Evolutionary conservation across 2,113 vertebrate genomes (phyloP).

Genomic region (Thryonomys swinderianus): DNA sequence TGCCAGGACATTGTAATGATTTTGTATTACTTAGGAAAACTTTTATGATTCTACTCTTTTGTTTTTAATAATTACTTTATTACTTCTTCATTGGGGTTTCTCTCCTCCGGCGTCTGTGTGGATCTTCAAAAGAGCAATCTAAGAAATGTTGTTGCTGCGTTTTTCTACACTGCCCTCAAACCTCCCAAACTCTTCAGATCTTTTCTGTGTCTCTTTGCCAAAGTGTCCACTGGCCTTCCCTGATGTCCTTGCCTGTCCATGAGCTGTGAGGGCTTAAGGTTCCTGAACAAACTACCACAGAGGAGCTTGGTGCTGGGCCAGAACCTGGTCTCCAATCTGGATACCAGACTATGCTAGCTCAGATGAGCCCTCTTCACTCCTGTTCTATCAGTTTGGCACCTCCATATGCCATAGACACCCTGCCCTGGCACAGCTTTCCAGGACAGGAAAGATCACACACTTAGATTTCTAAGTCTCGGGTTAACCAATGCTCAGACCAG

Average conservation of each 20-base stretch:
- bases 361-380: neutral
- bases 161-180: slow-evolving; percentile 55
- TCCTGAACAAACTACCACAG: slow-evolving; percentile 75
- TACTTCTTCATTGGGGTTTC: slow-evolving; percentile 78
- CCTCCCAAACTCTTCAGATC: slow-evolving; percentile 72
- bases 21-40: slow-evolving; percentile 87
- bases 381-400: slow-evolving; percentile 31
- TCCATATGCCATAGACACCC: neutral
- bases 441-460: neutral
- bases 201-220: slow-evolving; percentile 70
- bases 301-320: slow-evolving; percentile 74
- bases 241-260: slow-evolving; percentile 79
- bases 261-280: slow-evolving; percentile 84
- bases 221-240: slow-evolving; percentile 79
- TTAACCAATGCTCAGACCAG: neutral
- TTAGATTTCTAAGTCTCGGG: slow-evolving; percentile 44
- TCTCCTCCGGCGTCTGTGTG: slow-evolving; percentile 38
- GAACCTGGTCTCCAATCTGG: neutral
- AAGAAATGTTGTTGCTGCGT: neutral
- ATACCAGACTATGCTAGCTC: neutral
- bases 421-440: neutral
- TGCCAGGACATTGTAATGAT: slow-evolving; percentile 85
- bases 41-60: slow-evolving; percentile 66
- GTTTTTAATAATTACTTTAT: slow-evolving; percentile 75
- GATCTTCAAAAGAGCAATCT: slow-evolving; percentile 61